Evolutionary conservation across 2,888 invertebrate genomes (phyloP), one percentile per base, ranked within the genome.

Genomic region (Hyposoter didymator): DNA sequence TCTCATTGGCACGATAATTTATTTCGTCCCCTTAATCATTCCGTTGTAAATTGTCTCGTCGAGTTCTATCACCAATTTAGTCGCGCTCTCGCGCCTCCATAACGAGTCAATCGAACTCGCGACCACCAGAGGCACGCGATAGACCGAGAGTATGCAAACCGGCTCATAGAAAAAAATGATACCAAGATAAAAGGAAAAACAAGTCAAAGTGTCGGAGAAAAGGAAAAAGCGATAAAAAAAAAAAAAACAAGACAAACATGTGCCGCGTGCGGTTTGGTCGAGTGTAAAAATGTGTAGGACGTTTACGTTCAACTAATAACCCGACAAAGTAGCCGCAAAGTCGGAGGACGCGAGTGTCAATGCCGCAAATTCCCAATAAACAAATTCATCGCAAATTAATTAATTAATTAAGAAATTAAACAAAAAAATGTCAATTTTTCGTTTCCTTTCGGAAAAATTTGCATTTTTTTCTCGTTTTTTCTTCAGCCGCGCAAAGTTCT

Each of bases 91-190:
- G 76, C 59, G 74, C 59, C 74, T 49, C 81, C 82, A 78, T 69
- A 82, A 88, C 84, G 84, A 87, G 87, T 88, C 88, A 88, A 88
- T 88, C 87, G 87, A 76, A 72, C 28, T 62, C 64, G 49, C 69
- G 49, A 70, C 64, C 62, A 66, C 72, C 64, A n/a, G 43, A 39
- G 80, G 66, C 84, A 84, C 84, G 84, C 84, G 80, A 84, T 84
- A 84, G 14, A 43, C 8, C 19, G 64, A 66, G 64, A 22, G 22
- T 28, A 28, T 59, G 39, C n/a, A 74, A 84, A 84, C 84, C 84
- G 84, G 84, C 84, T 84, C 80, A 80, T 72, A 82, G 82, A 78
- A 64, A 28, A 59, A 35, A 45, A 39, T 22, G 22, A 19, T 22
- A 45, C 8, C 19, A 78, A 83, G 19, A 70, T 35, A 12, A 52